Evolutionary conservation across 2,797 vertebrate genomes (phyloP).

Genomic region (Coilia nasus): DNA sequence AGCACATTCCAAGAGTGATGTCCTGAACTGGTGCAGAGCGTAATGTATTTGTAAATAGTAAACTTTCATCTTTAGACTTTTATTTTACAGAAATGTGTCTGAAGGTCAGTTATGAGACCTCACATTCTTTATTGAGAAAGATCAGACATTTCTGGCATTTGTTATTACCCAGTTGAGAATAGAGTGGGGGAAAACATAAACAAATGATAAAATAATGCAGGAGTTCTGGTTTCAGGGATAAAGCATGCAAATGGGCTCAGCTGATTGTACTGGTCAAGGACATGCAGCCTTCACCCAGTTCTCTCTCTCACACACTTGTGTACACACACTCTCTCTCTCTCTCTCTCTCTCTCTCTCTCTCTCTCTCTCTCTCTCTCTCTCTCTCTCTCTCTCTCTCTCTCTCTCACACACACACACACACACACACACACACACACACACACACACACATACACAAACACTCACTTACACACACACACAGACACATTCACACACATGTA

Average conservation of each 20-base stretch:
- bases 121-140: conserved; percentile 25
- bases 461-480: not conserved
- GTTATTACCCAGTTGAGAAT: not conserved
- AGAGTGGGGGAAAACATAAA: conserved; percentile 12
- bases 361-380: not conserved
- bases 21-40: not conserved
- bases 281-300: not conserved
- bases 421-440: not conserved
- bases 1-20: not conserved
- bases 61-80: not conserved
- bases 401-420: not conserved
- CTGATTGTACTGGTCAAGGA: not conserved
- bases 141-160: not conserved
- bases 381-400: not conserved
- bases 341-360: conserved; percentile 2
- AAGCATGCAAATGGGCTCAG: not conserved
- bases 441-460: not conserved
- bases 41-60: not conserved
- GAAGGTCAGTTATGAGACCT: conserved; percentile 16
- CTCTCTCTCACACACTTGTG: not conserved
- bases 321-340: not conserved
- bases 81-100: not conserved
- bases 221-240: conserved; percentile 20
- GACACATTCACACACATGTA: not conserved
- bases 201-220: not conserved